These are phyloP conservation scores for Etheostoma cragini DNA, from an alignment of 2,113 vertebrate genomes.

Conservation along the genomic window DNA sequence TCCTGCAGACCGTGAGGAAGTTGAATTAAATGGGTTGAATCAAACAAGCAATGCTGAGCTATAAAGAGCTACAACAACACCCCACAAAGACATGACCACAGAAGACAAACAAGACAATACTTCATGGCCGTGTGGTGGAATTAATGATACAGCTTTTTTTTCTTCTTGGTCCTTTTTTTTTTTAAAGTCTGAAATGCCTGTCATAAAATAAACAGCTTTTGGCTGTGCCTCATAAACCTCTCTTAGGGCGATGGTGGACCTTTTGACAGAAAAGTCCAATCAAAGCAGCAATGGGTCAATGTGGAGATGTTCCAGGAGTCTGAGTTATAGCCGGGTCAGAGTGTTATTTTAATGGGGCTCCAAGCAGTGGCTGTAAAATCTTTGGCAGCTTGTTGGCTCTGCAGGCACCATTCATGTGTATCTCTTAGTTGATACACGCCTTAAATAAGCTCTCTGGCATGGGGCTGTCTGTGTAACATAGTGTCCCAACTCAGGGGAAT, in stretches of 20 bases:
- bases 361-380: slow-evolving; percentile 69
- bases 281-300: slow-evolving; percentile 73
- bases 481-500: slow-evolving; percentile 26
- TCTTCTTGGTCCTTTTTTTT: slow-evolving; percentile 15
- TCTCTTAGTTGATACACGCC: slow-evolving; percentile 45
- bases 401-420: slow-evolving; percentile 43
- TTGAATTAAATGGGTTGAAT: slow-evolving; percentile 55
- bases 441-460: slow-evolving; percentile 44
- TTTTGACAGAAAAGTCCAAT: slow-evolving; percentile 80
- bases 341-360: slow-evolving; percentile 79
- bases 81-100: slow-evolving; percentile 13
- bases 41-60: slow-evolving; percentile 44
- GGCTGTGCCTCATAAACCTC: slow-evolving; percentile 72
- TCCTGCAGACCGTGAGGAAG: slow-evolving; percentile 44
- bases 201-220: slow-evolving; percentile 75
- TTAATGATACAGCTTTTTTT: slow-evolving; percentile 67
- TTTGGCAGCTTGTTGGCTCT: slow-evolving; percentile 62
- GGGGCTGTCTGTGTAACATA: slow-evolving; percentile 35
- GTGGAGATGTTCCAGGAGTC: slow-evolving; percentile 61
- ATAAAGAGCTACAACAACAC: slow-evolving; percentile 39
- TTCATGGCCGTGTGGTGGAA: slow-evolving; percentile 63
- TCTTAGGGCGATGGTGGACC: slow-evolving; percentile 47
- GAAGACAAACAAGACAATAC: slow-evolving; percentile 47
- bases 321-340: slow-evolving; percentile 71
- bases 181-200: slow-evolving; percentile 66